These are phyloP conservation scores for Turdus rufiventris DNA, from an alignment of 2,113 vertebrate species.

Conservation along the genomic window DNA sequence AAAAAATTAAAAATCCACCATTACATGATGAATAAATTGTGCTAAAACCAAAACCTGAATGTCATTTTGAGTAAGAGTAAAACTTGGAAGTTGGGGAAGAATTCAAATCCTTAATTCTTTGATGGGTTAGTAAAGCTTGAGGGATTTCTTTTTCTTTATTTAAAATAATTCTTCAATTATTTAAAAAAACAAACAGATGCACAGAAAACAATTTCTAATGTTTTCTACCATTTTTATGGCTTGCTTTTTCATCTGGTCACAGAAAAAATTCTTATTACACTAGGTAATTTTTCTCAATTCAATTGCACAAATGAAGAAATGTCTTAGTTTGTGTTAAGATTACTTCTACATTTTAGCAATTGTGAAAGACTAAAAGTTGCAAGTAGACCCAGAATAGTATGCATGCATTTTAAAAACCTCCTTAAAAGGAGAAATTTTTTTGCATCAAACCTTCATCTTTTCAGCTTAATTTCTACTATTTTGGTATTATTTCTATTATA, in stretches of 20 bases:
- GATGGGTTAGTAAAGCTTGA: not conserved
- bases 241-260: not conserved
- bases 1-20: too few relatives aligned
- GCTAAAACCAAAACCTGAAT: not conserved
- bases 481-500: not conserved
- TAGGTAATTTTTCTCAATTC: not conserved
- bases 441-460: not conserved
- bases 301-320: not conserved
- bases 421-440: not conserved
- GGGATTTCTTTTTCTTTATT: not conserved
- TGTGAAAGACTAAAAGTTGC: not conserved
- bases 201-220: not conserved
- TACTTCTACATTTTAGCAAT: not conserved
- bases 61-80: not conserved
- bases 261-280: not conserved
- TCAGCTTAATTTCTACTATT: not conserved
- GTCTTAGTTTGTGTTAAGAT: not conserved
- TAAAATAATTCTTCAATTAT: not conserved
- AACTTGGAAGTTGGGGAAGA: not conserved
- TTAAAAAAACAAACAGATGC: not conserved
- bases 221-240: not conserved
- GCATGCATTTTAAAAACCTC: not conserved
- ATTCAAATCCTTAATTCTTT: not conserved
- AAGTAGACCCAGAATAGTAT: not conserved
- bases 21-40: not conserved